Evolutionary conservation across 2,113 vertebrate genomes (phyloP).

Genomic region (Lasiurus cinereus): DNA sequence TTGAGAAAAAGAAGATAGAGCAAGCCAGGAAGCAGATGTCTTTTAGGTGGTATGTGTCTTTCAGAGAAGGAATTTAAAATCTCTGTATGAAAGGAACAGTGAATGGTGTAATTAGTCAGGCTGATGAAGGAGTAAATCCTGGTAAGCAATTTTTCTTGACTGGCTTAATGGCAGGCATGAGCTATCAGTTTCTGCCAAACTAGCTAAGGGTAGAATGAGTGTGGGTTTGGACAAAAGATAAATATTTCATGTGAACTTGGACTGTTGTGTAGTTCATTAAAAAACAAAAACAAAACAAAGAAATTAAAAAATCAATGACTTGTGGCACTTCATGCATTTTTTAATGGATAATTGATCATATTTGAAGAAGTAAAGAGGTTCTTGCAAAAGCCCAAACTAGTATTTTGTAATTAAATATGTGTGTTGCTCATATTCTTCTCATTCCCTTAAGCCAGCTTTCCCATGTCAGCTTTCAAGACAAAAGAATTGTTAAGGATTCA

Average conservation of each 20-base stretch:
- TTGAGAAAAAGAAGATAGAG: constrained; percentile 61
- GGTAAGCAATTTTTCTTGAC: constrained; percentile 76
- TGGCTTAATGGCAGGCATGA: constrained; percentile 78
- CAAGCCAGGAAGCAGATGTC: constrained; percentile 75
- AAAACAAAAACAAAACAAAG: background rate
- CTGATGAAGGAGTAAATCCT: constrained; percentile 80
- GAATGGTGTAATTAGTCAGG: constrained; percentile 81
- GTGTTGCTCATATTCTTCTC: background rate
- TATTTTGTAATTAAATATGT: background rate
- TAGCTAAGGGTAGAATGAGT: constrained; percentile 68
- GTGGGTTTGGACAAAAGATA: constrained; percentile 73
- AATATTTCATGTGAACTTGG: constrained; percentile 63
- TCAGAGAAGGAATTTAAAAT: constrained; percentile 68
- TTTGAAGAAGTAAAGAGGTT: constrained; percentile 26
- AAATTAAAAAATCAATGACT: constrained; percentile 6
- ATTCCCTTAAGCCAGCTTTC: background rate
- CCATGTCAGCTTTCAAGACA: constrained; percentile 19
- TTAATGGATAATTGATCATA: constrained; percentile 25
- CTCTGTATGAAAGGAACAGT: constrained; percentile 71
- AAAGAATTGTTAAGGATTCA: constrained; percentile 35
- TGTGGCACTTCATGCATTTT: constrained; percentile 1
- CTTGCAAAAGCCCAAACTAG: background rate
- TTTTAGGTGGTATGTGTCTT: constrained; percentile 69
- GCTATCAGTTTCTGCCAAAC: constrained; percentile 71
- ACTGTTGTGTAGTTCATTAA: background rate